phyloP scores from a whole-genome alignment of 2,113 vertebrate species.

The Atherinomorus stipes region DNA sequence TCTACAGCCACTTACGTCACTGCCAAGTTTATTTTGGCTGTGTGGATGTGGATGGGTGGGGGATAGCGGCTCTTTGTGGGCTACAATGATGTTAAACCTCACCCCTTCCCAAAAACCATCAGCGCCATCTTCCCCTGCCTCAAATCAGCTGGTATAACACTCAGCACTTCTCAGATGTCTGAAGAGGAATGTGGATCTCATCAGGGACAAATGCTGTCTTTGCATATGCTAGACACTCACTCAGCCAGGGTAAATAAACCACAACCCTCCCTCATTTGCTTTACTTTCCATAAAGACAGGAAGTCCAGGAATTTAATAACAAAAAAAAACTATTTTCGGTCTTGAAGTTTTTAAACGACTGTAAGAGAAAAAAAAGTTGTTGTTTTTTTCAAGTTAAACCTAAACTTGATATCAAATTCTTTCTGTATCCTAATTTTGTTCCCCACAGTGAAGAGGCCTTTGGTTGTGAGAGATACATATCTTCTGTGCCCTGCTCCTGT shows the following conservation, averaged over 20 bases:
- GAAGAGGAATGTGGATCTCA: slow-evolving; percentile 69
- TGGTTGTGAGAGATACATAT: slow-evolving; percentile 93
- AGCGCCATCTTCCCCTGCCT: slow-evolving; percentile 22
- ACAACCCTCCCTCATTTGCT: slow-evolving; percentile 59
- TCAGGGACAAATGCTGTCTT: slow-evolving; percentile 57
- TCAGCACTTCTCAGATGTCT: slow-evolving; percentile 73
- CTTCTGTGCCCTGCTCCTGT: slow-evolving; percentile 95
- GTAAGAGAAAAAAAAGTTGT: slow-evolving; percentile 1
- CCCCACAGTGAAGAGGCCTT: slow-evolving; percentile 91
- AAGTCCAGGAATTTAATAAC: slow-evolving; percentile 68
- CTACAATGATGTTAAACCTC: slow-evolving; percentile 41
- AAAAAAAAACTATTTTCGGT: slow-evolving; percentile 29
- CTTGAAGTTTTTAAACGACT: slow-evolving; percentile 27
- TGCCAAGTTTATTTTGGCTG: slow-evolving; percentile 41
- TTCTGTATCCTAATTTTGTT: background rate
- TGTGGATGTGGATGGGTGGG: background rate
- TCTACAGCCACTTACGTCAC: slow-evolving; percentile 6
- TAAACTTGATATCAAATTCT: background rate
- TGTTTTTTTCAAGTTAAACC: slow-evolving; percentile 7
- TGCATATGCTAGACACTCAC: slow-evolving; percentile 52
- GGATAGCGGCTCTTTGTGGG: slow-evolving; percentile 33
- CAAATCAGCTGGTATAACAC: slow-evolving; percentile 72
- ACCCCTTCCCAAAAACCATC: slow-evolving; percentile 48
- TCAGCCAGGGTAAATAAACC: slow-evolving; percentile 77
- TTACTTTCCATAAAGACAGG: slow-evolving; percentile 69